Conservation (phyloP, 2,113 vertebrate genomes). For the Platichthys flesus region DNA sequence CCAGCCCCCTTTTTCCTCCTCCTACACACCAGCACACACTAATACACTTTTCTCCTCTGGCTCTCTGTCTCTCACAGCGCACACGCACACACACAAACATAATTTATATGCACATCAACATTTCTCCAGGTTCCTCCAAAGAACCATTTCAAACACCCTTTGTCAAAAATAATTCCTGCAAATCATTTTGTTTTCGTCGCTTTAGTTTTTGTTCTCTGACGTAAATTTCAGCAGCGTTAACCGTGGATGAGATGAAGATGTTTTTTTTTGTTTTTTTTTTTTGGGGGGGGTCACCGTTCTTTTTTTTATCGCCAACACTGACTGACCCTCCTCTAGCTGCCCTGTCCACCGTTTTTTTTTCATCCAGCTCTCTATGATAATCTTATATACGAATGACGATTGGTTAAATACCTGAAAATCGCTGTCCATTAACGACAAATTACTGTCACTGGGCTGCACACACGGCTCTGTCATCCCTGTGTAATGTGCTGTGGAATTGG, state of each 20-base stretch:
- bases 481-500: conserved; percentile 4
- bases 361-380: background rate
- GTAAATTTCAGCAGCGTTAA: conserved; percentile 43
- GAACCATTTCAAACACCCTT: conserved; percentile 52
- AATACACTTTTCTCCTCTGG: conserved; percentile 29
- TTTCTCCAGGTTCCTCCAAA: conserved; percentile 48
- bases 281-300: conserved; percentile 26
- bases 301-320: conserved; percentile 31
- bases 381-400: background rate
- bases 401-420: conserved; percentile 7
- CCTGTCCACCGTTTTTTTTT: too few species aligned
- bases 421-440: background rate
- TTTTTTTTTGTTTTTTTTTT: background rate
- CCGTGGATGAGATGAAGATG: conserved; percentile 32
- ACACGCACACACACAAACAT: conserved; percentile 17
- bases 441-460: background rate
- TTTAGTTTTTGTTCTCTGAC: conserved; percentile 21
- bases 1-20: conserved; percentile 64
- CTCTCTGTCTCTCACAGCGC: conserved; percentile 8
- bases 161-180: conserved; percentile 60
- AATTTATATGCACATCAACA: conserved; percentile 34
- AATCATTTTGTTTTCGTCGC: conserved; percentile 7
- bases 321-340: background rate
- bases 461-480: background rate
- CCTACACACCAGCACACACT: conserved; percentile 64